phyloP scores from a whole-genome alignment of 2,113 vertebrate genomes.

The Ctenodactylus gundi region DNA sequence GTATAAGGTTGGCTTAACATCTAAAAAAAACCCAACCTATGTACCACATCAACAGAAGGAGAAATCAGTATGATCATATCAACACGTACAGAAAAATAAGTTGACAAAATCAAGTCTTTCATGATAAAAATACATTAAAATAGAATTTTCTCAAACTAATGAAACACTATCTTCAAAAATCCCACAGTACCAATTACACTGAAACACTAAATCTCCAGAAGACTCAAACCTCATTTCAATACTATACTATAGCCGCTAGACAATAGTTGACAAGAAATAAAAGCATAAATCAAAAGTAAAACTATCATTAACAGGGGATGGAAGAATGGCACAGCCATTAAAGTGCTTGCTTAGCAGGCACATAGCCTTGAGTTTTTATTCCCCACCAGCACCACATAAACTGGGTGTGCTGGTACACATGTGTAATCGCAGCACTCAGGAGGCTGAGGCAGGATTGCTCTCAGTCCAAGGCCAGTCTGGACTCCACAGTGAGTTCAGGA shows the following conservation, averaged over 20 bases:
- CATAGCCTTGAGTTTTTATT: too few species aligned
- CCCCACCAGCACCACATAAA: too few species aligned
- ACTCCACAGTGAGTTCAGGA: too few species aligned
- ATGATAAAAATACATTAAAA: not conserved
- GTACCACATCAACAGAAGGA: not conserved
- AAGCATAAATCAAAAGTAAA: not conserved
- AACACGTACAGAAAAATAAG: not conserved
- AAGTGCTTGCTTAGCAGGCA: too few species aligned
- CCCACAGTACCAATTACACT: not conserved
- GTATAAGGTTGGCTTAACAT: not conserved
- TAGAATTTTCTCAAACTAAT: not conserved
- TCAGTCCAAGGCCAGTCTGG: too few species aligned
- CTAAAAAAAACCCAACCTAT: not conserved
- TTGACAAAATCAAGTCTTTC: not conserved
- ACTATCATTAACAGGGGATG: too few species aligned
- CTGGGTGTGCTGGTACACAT: too few species aligned
- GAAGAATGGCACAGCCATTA: too few species aligned
- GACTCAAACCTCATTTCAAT: not conserved
- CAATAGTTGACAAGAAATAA: not conserved
- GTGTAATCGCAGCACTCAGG: too few species aligned
- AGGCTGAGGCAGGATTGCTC: too few species aligned
- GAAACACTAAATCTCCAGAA: not conserved
- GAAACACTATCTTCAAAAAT: not conserved
- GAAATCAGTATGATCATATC: not conserved
- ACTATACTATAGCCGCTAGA: not conserved